Conservation (phyloP, 2,113 vertebrate species). For the Corapipo altera region DNA sequence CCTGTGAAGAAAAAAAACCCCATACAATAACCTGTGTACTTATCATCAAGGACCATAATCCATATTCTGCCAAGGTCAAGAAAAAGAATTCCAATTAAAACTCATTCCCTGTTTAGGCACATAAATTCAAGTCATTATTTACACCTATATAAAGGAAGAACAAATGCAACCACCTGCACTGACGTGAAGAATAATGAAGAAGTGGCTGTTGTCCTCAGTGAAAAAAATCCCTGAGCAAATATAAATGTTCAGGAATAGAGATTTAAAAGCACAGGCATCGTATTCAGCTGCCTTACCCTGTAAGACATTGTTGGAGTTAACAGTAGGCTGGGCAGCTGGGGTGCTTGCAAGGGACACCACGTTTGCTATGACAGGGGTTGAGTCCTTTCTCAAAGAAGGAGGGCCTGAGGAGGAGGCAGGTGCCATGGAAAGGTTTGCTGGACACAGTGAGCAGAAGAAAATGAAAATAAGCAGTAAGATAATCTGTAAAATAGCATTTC, state of each 20-base stretch:
- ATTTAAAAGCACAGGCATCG: background rate
- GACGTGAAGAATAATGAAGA: background rate
- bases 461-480: background rate
- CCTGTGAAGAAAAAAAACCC: conserved; percentile 67
- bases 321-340: conserved; percentile 78
- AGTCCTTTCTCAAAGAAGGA: conserved; percentile 80
- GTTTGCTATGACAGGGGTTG: conserved; percentile 92
- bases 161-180: background rate
- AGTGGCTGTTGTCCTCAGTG: background rate
- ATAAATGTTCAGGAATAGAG: background rate
- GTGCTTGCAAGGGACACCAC: conserved; percentile 90
- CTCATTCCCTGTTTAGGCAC: background rate
- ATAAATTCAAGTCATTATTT: background rate
- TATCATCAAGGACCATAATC: conserved; percentile 8
- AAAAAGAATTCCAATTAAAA: background rate
- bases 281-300: conserved; percentile 77
- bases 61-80: background rate
- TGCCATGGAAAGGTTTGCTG: conserved; percentile 76
- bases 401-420: conserved; percentile 75
- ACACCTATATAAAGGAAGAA: background rate
- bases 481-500: background rate
- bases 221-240: background rate
- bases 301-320: conserved; percentile 78
- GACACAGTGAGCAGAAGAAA: conserved; percentile 44
- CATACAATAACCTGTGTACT: conserved; percentile 15